Evolutionary conservation across 1,140 invertebrate species (phyloP).

Genomic region (Periplaneta americana): DNA sequence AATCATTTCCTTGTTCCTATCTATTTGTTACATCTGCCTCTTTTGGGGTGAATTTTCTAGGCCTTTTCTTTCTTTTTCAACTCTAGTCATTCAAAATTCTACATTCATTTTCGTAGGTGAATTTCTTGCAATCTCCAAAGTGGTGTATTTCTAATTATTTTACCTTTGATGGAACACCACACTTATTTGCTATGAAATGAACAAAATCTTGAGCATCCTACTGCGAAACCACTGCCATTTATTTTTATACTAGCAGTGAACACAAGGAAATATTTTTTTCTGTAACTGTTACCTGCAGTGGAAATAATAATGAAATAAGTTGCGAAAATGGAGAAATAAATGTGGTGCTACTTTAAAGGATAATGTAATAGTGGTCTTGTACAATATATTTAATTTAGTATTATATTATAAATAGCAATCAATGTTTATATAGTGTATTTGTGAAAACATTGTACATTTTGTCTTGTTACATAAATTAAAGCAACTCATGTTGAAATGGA

Average conservation of each 20-base stretch:
- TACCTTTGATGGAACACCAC: not conserved
- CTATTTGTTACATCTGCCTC: not conserved
- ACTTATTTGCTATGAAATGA: not conserved
- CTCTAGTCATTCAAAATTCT: not conserved
- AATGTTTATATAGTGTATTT: not conserved
- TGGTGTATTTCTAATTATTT: not conserved
- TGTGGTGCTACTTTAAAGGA: not conserved
- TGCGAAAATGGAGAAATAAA: not conserved
- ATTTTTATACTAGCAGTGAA: not conserved
- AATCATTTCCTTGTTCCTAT: not conserved
- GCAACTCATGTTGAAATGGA: not conserved
- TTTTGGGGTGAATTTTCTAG: too few relatives aligned
- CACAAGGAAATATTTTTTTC: not conserved
- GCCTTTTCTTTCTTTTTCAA: not conserved
- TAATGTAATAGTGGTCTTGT: not conserved
- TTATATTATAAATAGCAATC: not conserved
- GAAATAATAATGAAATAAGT: too few relatives aligned
- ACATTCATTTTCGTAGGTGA: not conserved
- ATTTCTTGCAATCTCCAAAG: not conserved
- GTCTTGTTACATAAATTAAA: not conserved
- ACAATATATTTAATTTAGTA: not conserved
- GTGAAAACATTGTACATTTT: not conserved
- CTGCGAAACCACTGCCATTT: not conserved
- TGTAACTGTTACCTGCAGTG: not conserved
- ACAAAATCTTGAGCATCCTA: too few relatives aligned